Base-by-base conservation (phyloP, 2,888 invertebrate species). In the Apantesis nais region DNA sequence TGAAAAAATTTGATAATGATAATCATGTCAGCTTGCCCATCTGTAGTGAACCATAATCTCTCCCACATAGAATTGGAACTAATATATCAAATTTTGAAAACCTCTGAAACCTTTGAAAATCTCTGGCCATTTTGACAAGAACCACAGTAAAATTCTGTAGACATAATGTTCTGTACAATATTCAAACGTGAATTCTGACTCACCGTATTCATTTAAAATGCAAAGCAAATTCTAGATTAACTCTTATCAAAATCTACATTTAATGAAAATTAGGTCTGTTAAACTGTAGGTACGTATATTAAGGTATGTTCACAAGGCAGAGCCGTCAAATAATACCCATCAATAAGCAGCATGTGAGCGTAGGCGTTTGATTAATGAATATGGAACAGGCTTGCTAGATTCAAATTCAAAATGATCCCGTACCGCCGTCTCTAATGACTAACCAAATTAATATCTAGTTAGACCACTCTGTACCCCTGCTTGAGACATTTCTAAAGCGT, bases 391-490 rank as follows among this genome's bases (percentile, higher is more conserved):
- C 74, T 73, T 71, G 72, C 72, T 71, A 65, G 70, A 79, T 79
- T 81, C 75, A 72, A 80, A 81, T 81, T 77, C 67, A 66, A 67
- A 76, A 76, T 81, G 78, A 81, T 82, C 73, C 71, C 71, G 52
- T 67, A 62, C 55, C 70, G 41, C 55, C 76, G 71, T 64, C 74
- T 73, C 73, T 80, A 81, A 81, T 75, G 81, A 81, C 78, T 80
- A 80, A 78, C 79, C 70, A 73, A 81, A 80, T 81, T 68, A 72
- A 73, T 71, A 74, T 70, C 58, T 78, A 71, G 67, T 70, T 72
- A 52, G 62, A 71, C 61, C 39, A 66, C 76, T 14, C 37, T 62
- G 41, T 44, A 2, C 61, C 44, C 64, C 70, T 66, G 66, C 68
- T 71, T 79, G 34, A n/a, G 48, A 69, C 63, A 52, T 52, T 41